phyloP scores from a whole-genome alignment of 2,113 vertebrate genomes.

The Formicarius rufipectus region DNA sequence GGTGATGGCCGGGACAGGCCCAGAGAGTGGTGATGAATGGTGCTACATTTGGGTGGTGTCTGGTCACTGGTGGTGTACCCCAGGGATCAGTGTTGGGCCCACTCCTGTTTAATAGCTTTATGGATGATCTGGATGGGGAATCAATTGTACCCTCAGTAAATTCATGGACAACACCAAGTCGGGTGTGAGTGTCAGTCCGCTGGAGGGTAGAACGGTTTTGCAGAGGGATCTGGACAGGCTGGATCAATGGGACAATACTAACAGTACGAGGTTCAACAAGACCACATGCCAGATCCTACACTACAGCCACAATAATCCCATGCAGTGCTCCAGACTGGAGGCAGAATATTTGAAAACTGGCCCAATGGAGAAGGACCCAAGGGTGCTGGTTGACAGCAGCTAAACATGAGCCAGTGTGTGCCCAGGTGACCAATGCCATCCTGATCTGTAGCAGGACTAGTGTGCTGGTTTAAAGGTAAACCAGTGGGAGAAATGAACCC shows the following conservation, averaged over 20 bases:
- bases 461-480: no score
- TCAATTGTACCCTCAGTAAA: neutral
- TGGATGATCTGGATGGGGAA: neutral
- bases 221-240: neutral
- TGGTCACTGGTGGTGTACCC: neutral
- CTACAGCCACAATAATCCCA: neutral
- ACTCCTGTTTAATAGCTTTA: neutral
- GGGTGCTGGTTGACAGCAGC: neutral
- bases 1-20: neutral
- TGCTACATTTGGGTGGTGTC: neutral
- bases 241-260: fast-evolving
- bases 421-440: no score
- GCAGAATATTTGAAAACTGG: neutral
- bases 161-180: neutral
- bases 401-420: no score
- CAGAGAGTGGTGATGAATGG: neutral
- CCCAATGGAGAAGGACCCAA: no score
- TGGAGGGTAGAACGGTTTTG: neutral
- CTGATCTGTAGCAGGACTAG: no score
- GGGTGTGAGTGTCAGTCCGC: neutral
- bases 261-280: fast-evolving
- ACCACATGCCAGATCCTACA: neutral
- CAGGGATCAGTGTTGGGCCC: neutral
- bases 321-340: fast-evolving
- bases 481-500: no score